These are phyloP conservation scores for Ommatoiulus sabulosus DNA, from an alignment of 2,888 invertebrate genomes.

Conservation along the genomic window DNA sequence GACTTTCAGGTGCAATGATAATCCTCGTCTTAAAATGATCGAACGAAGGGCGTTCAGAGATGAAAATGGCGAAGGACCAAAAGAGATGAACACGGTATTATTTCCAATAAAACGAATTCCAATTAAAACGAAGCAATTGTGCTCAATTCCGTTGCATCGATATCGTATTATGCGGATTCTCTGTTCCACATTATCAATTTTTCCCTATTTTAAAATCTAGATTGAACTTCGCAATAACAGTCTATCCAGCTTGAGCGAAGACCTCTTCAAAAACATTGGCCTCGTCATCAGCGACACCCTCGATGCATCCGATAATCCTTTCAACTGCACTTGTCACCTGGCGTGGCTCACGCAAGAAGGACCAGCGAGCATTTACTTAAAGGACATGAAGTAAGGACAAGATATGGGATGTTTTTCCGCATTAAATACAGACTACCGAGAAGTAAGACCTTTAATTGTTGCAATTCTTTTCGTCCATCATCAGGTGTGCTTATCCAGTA, in stretches of 20 bases:
- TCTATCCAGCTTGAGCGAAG: conserved; percentile 34
- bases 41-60: conserved; percentile 48
- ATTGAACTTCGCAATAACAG: conserved; percentile 53
- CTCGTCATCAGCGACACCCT: conserved; percentile 18
- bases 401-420: neutral
- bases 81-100: neutral
- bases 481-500: neutral
- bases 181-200: too few relatives aligned
- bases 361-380: neutral
- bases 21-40: conserved; percentile 44
- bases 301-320: conserved; percentile 53
- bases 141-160: too few relatives aligned
- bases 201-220: conserved; percentile 44
- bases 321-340: conserved; percentile 54
- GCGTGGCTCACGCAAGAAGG: conserved; percentile 46
- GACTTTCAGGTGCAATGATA: neutral
- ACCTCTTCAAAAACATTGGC: conserved; percentile 50
- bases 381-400: conserved; percentile 13
- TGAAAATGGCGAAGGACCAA: conserved; percentile 52
- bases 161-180: too few relatives aligned
- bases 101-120: too few relatives aligned
- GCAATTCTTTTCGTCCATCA: neutral
- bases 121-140: too few relatives aligned
- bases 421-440: too few relatives aligned
- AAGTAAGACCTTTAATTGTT: neutral